Evolutionary conservation across 2,113 vertebrate species (phyloP).

Genomic region (Saccopteryx leptura): DNA sequence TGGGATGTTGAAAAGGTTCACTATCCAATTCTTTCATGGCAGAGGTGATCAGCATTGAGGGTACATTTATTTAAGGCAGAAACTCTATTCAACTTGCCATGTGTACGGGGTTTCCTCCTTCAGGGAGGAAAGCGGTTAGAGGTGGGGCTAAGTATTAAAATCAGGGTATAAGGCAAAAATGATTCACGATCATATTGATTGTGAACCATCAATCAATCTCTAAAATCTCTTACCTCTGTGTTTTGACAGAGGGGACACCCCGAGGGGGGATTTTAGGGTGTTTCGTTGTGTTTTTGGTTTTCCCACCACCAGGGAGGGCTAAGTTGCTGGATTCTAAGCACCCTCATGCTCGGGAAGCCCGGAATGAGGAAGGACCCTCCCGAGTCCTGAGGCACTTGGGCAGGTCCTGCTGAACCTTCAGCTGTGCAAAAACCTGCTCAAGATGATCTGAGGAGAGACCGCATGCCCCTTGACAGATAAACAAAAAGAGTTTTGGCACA

Average conservation of each 20-base stretch:
- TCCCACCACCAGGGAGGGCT: neutral
- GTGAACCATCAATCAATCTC: neutral
- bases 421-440: neutral
- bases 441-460: neutral
- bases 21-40: neutral
- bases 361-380: neutral
- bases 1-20: neutral
- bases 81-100: neutral
- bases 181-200: neutral
- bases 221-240: neutral
- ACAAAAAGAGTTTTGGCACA: conserved; percentile 2
- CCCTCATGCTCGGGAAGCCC: neutral
- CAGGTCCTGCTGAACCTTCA: neutral
- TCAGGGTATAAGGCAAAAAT: neutral
- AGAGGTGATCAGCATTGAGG: neutral
- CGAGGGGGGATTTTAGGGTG: neutral
- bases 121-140: neutral
- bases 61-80: neutral
- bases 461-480: conserved; percentile 23
- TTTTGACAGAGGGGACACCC: neutral
- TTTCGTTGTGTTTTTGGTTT: neutral
- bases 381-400: fast-evolving
- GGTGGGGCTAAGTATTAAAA: neutral
- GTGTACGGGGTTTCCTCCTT: neutral
- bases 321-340: neutral